Evolutionary conservation across 2,113 vertebrate genomes (phyloP), one percentile per base, ranked within the genome.

Genomic region (Sminthopsis crassicaudata): DNA sequence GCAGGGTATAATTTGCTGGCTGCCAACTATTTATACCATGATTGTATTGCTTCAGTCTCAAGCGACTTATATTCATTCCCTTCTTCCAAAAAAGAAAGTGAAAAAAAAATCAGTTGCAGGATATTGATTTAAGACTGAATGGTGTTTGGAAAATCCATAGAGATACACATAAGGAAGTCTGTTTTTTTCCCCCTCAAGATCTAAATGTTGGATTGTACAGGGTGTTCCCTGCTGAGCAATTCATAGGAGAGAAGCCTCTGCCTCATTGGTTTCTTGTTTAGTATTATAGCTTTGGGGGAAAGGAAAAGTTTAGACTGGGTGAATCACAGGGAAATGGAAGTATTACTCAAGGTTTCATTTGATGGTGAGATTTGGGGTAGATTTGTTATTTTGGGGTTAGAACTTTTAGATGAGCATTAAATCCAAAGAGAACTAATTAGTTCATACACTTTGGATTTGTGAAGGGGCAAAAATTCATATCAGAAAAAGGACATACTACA

Each of bases 1-100:
- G 94, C 94, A 96, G 95, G 96, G 84, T 94, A 91, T 96, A 50
- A 96, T 95, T 96, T 93, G 46, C 90, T 94, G n/a, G 95, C 91
- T 54, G 53, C 46, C 96, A 48, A 23, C 16, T 95, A 46, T 94
- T 94, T 98, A 89, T 91, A 97, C 91, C 23, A 95, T 92, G 96
- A 92, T 30, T 91, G 95, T 94, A 76, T 96, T 95, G 48, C 46
- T 36, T 53, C 50, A 93, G 84, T 94, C 93, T 95, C 95, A 46
- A 50, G 84, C 95, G 95, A 89, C 46, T 90, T 91, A 27, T 91
- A 93, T 57, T 67, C 89, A 93, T 57, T 67, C 89, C 96, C 46
- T 92, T 9, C 25, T 96, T 8, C 89, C 92, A 92, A 51, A 92
- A 89, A 95, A 92, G 46, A 90, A 96, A 95, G 93, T 92, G 57